These are phyloP conservation scores for Polypterus bichir DNA, from an alignment of 2,113 vertebrate genomes.

Conservation along the genomic window DNA sequence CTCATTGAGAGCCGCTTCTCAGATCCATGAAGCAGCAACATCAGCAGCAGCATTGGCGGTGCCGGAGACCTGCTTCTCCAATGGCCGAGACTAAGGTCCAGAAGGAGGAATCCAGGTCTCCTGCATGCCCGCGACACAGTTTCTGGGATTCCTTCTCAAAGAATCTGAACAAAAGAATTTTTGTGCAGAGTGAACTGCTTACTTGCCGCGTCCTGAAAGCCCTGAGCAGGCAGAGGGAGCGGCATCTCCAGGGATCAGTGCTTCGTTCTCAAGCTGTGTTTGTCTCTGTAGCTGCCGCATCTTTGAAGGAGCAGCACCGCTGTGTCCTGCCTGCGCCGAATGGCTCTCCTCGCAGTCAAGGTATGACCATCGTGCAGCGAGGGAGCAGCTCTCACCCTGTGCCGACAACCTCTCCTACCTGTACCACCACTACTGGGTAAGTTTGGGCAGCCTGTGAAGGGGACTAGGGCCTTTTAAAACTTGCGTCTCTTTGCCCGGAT, in stretches of 20 bases:
- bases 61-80: too few relatives aligned
- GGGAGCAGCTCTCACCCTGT: slow-evolving; percentile 49
- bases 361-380: slow-evolving; percentile 72
- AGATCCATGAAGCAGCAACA: too few relatives aligned
- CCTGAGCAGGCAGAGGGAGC: slow-evolving; percentile 35
- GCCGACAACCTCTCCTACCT: slow-evolving; percentile 35
- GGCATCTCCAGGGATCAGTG: slow-evolving; percentile 23
- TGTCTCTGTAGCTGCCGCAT: slow-evolving; percentile 47
- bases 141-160: slow-evolving; percentile 46
- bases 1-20: too few relatives aligned
- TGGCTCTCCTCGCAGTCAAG: slow-evolving; percentile 61
- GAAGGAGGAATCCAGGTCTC: too few relatives aligned
- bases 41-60: too few relatives aligned
- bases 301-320: slow-evolving; percentile 53
- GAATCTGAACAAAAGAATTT: slow-evolving; percentile 50
- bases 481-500: too few relatives aligned
- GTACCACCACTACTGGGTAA: slow-evolving; percentile 62
- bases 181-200: slow-evolving; percentile 62
- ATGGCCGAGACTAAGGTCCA: too few relatives aligned
- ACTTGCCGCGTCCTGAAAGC: slow-evolving; percentile 56
- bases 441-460: slow-evolving; percentile 18
- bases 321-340: slow-evolving; percentile 45
- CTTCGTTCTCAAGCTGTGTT: slow-evolving; percentile 44
- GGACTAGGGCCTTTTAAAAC: neutral
- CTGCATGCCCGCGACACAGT: too few relatives aligned